These are phyloP conservation scores for Drosophila ficusphila DNA, from an alignment of 1,140 invertebrate species.

Conservation along the genomic window DNA sequence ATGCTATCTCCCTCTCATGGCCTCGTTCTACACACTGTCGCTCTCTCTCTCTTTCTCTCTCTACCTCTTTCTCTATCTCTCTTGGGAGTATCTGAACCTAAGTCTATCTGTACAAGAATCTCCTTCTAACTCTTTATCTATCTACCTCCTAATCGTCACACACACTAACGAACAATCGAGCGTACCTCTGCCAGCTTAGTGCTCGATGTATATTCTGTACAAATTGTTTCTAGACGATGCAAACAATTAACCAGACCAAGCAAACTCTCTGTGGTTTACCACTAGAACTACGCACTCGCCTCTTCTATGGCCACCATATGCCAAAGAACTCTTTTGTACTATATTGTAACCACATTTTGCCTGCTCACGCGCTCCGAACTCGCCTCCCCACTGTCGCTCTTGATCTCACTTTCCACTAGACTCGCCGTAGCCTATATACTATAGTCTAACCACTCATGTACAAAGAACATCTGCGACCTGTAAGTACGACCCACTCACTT, in stretches of 20 bases:
- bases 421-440: constrained; percentile 62
- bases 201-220: constrained; percentile 41
- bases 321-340: constrained; percentile 55
- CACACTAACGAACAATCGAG: constrained; percentile 25
- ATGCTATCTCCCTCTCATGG: constrained; percentile 65
- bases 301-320: constrained; percentile 17
- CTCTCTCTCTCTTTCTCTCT: constrained; percentile 8
- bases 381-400: constrained; percentile 8
- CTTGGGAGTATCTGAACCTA: constrained; percentile 8
- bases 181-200: neutral
- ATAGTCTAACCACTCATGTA: constrained; percentile 54
- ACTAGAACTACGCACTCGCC: constrained; percentile 18
- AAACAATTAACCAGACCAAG: constrained; percentile 7
- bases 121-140: constrained; percentile 22
- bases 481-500: constrained; percentile 52
- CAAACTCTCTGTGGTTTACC: constrained; percentile 6
- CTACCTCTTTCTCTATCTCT: constrained; percentile 1
- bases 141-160: constrained; percentile 20
- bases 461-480: constrained; percentile 61
- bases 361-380: constrained; percentile 55
- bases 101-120: constrained; percentile 14
- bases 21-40: constrained; percentile 28
- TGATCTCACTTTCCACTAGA: constrained; percentile 35
- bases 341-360: constrained; percentile 55
- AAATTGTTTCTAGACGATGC: constrained; percentile 37